These are phyloP conservation scores for Spinibarbus caldwelli DNA, from an alignment of 2,797 vertebrate species.

Conservation along the genomic window DNA sequence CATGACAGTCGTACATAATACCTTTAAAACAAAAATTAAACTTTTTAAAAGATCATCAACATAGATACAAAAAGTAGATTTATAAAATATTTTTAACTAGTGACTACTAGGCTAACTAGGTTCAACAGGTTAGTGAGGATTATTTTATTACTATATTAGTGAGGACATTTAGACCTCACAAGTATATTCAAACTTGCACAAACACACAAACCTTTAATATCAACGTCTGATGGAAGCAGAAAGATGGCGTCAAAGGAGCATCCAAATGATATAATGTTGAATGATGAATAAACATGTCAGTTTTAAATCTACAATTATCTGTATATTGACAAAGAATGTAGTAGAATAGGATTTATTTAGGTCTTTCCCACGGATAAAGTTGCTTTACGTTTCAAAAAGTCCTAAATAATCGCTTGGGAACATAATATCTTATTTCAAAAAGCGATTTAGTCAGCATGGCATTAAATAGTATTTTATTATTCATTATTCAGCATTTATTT, in stretches of 20 bases:
- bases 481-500: conserved; percentile 11
- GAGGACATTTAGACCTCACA: too few relatives aligned
- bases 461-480: conserved; percentile 51
- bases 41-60: too few relatives aligned
- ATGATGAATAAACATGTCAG: not conserved
- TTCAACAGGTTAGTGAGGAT: too few relatives aligned
- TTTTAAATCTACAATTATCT: not conserved
- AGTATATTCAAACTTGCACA: not conserved
- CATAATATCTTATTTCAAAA: not conserved
- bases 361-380: not conserved
- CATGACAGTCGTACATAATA: too few relatives aligned
- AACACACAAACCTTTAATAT: too few relatives aligned
- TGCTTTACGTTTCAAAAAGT: not conserved
- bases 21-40: too few relatives aligned
- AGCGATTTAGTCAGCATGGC: not conserved
- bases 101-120: too few relatives aligned
- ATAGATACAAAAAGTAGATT: too few relatives aligned
- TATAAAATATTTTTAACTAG: too few relatives aligned
- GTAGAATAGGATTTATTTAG: not conserved
- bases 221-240: not conserved
- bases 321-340: not conserved
- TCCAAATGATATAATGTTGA: too few relatives aligned
- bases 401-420: not conserved
- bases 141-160: too few relatives aligned
- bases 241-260: not conserved